These are phyloP conservation scores for Spea multiplicata DNA, from an alignment of 2,113 vertebrate species.

Conservation along the genomic window DNA sequence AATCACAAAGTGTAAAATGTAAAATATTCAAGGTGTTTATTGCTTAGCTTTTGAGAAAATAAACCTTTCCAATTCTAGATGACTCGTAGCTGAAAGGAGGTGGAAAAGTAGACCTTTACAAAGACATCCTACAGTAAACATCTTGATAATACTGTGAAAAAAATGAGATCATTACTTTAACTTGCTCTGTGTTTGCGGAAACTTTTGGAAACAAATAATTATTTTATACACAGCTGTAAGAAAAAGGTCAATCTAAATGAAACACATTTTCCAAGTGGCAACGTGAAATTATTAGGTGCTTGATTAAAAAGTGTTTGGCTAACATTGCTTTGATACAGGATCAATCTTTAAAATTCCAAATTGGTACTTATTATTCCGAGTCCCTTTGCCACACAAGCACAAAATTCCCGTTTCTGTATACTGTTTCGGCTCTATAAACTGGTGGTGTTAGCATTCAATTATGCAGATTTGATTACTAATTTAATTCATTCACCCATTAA, in stretches of 20 bases:
- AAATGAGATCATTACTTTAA: slow-evolving; percentile 53
- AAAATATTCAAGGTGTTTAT: neutral
- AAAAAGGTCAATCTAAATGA: slow-evolving; percentile 62
- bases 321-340: slow-evolving; percentile 57
- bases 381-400: slow-evolving; percentile 16
- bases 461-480: slow-evolving; percentile 42
- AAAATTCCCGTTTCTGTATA: slow-evolving; percentile 14
- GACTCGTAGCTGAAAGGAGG: no score
- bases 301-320: slow-evolving; percentile 63
- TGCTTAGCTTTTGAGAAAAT: neutral
- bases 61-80: no score
- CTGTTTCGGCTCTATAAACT: slow-evolving; percentile 23
- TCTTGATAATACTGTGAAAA: slow-evolving; percentile 3
- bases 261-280: slow-evolving; percentile 60
- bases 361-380: slow-evolving; percentile 52
- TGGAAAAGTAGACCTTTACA: neutral
- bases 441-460: slow-evolving; percentile 3
- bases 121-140: neutral
- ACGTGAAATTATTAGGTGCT: slow-evolving; percentile 64
- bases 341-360: slow-evolving; percentile 56
- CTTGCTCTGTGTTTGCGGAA: slow-evolving; percentile 54
- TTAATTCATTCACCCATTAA: slow-evolving; percentile 41
- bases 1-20: no score
- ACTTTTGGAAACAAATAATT: slow-evolving; percentile 61
- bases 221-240: slow-evolving; percentile 57